A percentile compares a stretch with the other conserved stretches of the same genome.
phyloP scores from a whole-genome alignment of 2,888 invertebrate species.

The Noctua fimbriata region DNA sequence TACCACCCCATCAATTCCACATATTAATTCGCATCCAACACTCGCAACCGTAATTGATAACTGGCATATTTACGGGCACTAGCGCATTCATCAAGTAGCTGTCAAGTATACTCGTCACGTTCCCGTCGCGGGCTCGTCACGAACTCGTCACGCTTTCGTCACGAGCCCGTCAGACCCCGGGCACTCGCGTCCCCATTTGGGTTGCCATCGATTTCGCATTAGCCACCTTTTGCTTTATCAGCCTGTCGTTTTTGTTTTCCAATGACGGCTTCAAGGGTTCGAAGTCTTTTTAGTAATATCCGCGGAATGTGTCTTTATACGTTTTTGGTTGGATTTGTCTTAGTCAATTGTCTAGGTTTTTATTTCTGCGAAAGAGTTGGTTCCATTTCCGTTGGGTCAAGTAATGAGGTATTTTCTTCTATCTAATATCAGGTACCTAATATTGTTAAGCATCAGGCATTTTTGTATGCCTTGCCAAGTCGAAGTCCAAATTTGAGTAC shows the following conservation, averaged over 20 bases:
- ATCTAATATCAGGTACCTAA: not conserved
- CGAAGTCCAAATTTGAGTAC: not conserved
- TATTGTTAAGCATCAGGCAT: not conserved
- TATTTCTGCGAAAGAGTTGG: slow-evolving; percentile 2
- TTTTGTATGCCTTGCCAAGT: not conserved
- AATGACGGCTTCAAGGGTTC: slow-evolving; percentile 57
- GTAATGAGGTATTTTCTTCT: not conserved
- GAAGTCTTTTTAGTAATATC: slow-evolving; percentile 47
- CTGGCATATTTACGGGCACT: slow-evolving; percentile 53
- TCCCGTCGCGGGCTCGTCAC: slow-evolving; percentile 58
- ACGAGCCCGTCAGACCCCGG: slow-evolving; percentile 50
- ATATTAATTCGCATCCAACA: slow-evolving; percentile 28
- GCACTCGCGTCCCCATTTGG: slow-evolving; percentile 64
- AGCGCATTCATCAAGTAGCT: slow-evolving; percentile 66
- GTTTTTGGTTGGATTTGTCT: slow-evolving; percentile 47
- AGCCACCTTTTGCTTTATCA: slow-evolving; percentile 77
- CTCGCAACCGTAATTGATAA: slow-evolving; percentile 55
- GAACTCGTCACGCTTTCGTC: slow-evolving; percentile 57
- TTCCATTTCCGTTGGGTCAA: not conserved
- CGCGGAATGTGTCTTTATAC: slow-evolving; percentile 36
- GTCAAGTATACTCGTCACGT: slow-evolving; percentile 66
- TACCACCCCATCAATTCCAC: slow-evolving; percentile 19
- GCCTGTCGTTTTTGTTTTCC: slow-evolving; percentile 69
- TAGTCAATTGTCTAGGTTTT: slow-evolving; percentile 44
- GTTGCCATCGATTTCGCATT: slow-evolving; percentile 84